Conservation (phyloP, 2,113 vertebrate genomes). For the Pollachius pollachius region DNA sequence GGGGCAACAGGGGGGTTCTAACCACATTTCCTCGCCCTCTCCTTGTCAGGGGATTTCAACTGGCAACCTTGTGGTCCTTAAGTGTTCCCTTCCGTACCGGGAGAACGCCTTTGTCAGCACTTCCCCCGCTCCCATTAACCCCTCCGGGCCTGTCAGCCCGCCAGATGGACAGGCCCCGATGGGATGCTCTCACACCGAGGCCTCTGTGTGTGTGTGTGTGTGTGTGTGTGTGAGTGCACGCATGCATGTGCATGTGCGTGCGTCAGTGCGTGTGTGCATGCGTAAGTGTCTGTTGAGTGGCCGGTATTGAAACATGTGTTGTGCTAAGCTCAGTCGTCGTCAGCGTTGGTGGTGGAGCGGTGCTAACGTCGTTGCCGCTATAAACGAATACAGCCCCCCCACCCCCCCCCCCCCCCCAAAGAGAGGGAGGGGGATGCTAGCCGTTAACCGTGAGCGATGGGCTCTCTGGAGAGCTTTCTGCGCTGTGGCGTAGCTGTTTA, state of each 20-base stretch:
- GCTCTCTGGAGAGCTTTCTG: conserved; percentile 29
- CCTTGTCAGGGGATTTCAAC: not conserved
- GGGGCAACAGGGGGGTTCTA: not conserved
- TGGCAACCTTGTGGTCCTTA: not conserved
- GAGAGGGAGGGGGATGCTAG: conserved; percentile 25
- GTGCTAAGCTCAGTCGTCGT: not conserved
- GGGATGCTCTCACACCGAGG: conserved; percentile 27
- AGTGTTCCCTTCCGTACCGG: not conserved
- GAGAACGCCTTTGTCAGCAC: conserved; percentile 1
- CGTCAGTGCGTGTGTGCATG: too few species aligned
- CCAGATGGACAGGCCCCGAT: conserved; percentile 25
- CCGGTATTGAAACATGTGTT: not conserved
- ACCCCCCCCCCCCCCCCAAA: conserved; percentile 27
- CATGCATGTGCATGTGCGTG: too few species aligned
- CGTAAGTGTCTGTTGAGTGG: too few species aligned
- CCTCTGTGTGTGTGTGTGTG: not conserved
- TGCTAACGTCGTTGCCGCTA: not conserved
- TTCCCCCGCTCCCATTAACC: conserved; percentile 10
- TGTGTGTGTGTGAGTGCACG: too few species aligned
- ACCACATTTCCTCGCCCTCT: not conserved
- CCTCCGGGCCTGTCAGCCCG: conserved; percentile 14
- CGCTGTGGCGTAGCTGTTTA: conserved; percentile 33
- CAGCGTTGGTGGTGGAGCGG: not conserved
- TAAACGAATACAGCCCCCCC: not conserved
- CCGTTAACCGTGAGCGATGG: conserved; percentile 53